Base-by-base conservation (phyloP, 2,888 invertebrate genomes). In the Cryptocephalus primarius region DNA sequence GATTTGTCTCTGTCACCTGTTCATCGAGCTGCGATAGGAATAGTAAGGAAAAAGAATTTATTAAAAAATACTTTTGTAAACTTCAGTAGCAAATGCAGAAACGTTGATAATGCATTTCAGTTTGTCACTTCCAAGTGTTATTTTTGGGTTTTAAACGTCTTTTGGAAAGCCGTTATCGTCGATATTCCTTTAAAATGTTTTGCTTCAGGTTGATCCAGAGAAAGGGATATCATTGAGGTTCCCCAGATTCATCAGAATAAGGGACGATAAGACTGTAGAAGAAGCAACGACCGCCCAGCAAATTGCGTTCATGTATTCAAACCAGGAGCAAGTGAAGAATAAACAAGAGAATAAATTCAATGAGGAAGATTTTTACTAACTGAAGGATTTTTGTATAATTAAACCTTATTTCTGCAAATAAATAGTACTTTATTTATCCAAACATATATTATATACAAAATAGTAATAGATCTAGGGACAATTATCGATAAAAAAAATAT, bases 1-100 rank as follows among this genome's bases (percentile, higher is more conserved):
- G 97, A 99, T 77, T 77, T 99, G 48, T 96, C 96, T 8, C 78
- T 99, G 42, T 97, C 96, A 33, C 96, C 99, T 11, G 83, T 87
- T 43, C 94, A 99, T 70, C 79, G 78, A 65, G 97, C 97, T 42
- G 97, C 87, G 0, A 69, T 80, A 40, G 91, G 90, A 43, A 82
- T 90, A 62, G 88, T 85, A 67, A 72, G 78, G 22, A 22, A 22
- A 69, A n/a, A n/a, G n/a, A n/a, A n/a, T n/a, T n/a, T n/a, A n/a
- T n/a, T n/a, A n/a, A n/a, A n/a, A 45, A 46, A 55, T 45, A 8
- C 3, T 6, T 12, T 40, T 32, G 2, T 22, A 22, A 11, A 40
- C 6, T 12, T 39, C 11, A 32, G 11, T 14, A 13, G 22, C 14
- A 12, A 39, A 39, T 9, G 8, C 33, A 33, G 11, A 33, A 33